Conservation (phyloP, 2,797 vertebrate genomes). For the Natrix natrix region DNA sequence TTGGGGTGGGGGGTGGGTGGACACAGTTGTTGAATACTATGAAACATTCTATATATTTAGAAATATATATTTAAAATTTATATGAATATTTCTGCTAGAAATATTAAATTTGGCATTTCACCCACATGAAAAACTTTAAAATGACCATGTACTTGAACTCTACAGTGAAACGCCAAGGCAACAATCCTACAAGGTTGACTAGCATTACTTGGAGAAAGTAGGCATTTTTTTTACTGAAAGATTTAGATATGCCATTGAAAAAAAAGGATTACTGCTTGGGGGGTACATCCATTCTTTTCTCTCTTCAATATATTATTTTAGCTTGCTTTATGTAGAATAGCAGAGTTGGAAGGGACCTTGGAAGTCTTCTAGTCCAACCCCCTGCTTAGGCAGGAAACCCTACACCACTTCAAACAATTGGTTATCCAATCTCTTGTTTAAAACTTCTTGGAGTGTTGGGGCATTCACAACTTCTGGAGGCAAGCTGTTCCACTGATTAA, state of each 20-base stretch:
- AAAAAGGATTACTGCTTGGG: not conserved
- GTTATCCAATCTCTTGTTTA: no score
- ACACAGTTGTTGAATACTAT: not conserved
- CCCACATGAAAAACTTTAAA: not conserved
- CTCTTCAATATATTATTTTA: not conserved
- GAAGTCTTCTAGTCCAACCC: no score
- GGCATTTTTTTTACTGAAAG: not conserved
- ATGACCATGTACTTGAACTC: not conserved
- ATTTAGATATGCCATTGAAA: not conserved
- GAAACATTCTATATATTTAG: not conserved
- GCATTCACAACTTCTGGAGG: no score
- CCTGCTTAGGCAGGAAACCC: no score
- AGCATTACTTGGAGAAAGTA: not conserved
- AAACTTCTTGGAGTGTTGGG: no score
- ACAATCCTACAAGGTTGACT: not conserved
- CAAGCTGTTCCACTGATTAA: no score
- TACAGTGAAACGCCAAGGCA: not conserved
- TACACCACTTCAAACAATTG: no score
- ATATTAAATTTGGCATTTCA: not conserved
- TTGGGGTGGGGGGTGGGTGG: slow-evolving; percentile 4
- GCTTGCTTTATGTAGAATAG: slow-evolving; percentile 13
- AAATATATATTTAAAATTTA: not conserved
- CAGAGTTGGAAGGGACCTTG: no score
- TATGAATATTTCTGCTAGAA: not conserved
- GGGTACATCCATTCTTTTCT: no score